Conservation (phyloP, 2,888 invertebrate species). For the Agrilus mali region DNA sequence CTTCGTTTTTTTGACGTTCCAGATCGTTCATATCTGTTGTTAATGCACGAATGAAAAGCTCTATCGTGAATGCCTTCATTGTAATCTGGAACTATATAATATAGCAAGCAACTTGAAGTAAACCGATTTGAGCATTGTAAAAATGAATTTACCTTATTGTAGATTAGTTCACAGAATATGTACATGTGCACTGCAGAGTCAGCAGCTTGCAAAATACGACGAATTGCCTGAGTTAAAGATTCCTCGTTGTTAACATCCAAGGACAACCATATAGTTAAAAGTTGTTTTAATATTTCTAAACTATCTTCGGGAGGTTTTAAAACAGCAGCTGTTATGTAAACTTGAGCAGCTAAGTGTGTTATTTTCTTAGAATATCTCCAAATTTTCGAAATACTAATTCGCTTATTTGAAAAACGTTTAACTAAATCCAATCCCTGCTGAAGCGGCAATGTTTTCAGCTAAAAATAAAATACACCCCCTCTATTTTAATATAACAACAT, state of each 20-base stretch:
- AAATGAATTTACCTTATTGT: slow-evolving; percentile 20
- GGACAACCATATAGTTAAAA: slow-evolving; percentile 31
- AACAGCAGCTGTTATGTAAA: slow-evolving; percentile 42
- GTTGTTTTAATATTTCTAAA: slow-evolving; percentile 23
- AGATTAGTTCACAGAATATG: slow-evolving; percentile 45
- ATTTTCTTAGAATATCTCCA: slow-evolving; percentile 44
- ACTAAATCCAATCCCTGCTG: slow-evolving; percentile 42
- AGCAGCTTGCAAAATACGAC: slow-evolving; percentile 38
- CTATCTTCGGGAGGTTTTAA: slow-evolving; percentile 35
- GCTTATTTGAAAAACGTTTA: slow-evolving; percentile 35
- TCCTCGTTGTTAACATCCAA: slow-evolving; percentile 23
- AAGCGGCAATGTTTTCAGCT: slow-evolving; percentile 42
- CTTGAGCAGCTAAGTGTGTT: slow-evolving; percentile 42
- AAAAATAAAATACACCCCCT: slow-evolving; percentile 14
- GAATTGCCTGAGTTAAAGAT: slow-evolving; percentile 22
- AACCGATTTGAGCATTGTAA: slow-evolving; percentile 3
- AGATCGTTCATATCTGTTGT: slow-evolving; percentile 66
- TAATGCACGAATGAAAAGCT: slow-evolving; percentile 59
- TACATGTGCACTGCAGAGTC: slow-evolving; percentile 55
- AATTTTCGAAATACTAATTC: slow-evolving; percentile 39
- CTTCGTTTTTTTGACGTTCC: slow-evolving; percentile 46
- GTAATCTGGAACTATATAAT: slow-evolving; percentile 13
- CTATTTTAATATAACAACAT: background rate
- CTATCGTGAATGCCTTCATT: slow-evolving; percentile 48
- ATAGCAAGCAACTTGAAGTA: background rate